These are phyloP conservation scores for Mimachlamys varia DNA, from an alignment of 2,888 invertebrate genomes.

Conservation along the genomic window DNA sequence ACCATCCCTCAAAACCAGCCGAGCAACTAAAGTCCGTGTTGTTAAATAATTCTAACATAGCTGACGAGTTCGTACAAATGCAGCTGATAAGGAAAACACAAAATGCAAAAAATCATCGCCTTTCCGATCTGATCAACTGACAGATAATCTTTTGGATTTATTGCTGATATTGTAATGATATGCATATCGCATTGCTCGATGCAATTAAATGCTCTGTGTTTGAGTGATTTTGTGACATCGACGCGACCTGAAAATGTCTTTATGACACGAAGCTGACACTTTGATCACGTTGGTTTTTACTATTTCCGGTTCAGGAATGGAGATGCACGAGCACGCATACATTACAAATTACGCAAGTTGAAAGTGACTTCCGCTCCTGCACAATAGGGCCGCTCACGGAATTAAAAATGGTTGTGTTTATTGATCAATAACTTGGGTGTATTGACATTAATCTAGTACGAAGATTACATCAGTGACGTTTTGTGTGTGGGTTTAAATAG, in stretches of 20 bases:
- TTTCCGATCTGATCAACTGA: too few relatives aligned
- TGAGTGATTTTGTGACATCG: neutral
- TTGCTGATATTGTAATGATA: too few relatives aligned
- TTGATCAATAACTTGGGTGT: neutral
- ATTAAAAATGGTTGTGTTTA: slow-evolving; percentile 23
- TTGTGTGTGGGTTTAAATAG: neutral
- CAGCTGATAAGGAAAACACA: too few relatives aligned
- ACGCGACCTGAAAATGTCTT: neutral
- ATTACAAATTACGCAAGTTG: neutral
- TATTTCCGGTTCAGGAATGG: neutral
- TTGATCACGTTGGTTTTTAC: neutral
- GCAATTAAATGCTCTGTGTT: neutral
- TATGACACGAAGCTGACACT: neutral
- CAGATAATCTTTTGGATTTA: too few relatives aligned
- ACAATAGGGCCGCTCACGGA: neutral
- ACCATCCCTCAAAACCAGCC: too few relatives aligned
- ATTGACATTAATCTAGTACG: neutral
- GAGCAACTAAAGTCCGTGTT: too few relatives aligned
- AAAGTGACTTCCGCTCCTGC: neutral
- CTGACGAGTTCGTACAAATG: too few relatives aligned
- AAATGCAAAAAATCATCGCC: too few relatives aligned
- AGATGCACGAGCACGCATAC: neutral
- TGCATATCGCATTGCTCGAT: neutral
- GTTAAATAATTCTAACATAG: too few relatives aligned
- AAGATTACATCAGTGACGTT: neutral